Conservation (phyloP, 1,140 invertebrate genomes). For the Temnothorax longispinosus region DNA sequence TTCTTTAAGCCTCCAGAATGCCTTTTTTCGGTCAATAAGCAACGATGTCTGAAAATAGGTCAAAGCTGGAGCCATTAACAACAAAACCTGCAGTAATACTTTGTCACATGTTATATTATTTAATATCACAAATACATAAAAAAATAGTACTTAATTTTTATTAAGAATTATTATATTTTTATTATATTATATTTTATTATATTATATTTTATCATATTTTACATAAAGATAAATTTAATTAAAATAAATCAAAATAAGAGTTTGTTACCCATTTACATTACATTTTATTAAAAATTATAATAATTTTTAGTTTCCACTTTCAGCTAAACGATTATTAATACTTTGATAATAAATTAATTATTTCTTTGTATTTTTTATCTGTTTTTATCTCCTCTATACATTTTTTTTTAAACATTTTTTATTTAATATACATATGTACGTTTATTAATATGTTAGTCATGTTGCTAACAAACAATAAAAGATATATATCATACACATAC, state of each 20-base stretch:
- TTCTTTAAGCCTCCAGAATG: slow-evolving; percentile 5
- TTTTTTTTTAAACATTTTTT: not conserved
- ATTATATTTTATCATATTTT: too few species aligned
- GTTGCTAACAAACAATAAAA: not conserved
- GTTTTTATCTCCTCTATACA: not conserved
- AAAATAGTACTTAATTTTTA: not conserved
- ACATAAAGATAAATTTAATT: not conserved
- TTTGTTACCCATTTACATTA: not conserved
- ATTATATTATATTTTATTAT: too few species aligned
- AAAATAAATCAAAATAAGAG: not conserved
- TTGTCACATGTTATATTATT: slow-evolving; percentile 4
- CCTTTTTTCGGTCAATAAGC: slow-evolving; percentile 31
- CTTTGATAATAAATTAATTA: not conserved
- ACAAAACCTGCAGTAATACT: not conserved
- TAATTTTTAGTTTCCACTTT: not conserved
- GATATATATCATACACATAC: not conserved
- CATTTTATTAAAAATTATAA: not conserved
- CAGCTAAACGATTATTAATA: not conserved
- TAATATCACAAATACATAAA: not conserved
- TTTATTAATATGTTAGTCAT: not conserved
- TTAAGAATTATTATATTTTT: not conserved
- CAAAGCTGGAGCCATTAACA: slow-evolving; percentile 2
- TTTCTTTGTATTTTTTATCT: not conserved
- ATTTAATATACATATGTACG: not conserved
- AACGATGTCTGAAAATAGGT: slow-evolving; percentile 26